Conservation (phyloP, 2,888 invertebrate species). For the Dasypogon diadema region DNA sequence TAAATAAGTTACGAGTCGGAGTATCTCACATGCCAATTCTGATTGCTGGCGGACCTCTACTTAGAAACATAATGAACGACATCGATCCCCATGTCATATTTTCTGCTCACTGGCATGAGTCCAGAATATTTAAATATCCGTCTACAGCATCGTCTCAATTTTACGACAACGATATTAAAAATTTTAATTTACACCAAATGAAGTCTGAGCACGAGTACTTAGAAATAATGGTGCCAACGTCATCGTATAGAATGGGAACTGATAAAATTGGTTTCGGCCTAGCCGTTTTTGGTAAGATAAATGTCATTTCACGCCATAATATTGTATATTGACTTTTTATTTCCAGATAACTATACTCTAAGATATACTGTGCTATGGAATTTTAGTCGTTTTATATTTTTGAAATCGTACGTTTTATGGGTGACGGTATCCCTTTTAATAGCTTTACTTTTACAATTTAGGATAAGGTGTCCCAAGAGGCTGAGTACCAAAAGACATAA, state of each 20-base stretch:
- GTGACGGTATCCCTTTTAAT: conserved; percentile 62
- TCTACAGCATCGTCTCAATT: conserved; percentile 61
- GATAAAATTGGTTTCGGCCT: conserved; percentile 87
- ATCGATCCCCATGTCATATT: conserved; percentile 78
- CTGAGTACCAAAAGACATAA: conserved; percentile 26
- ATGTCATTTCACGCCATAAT: neutral
- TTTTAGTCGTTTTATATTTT: conserved; percentile 64
- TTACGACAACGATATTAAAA: conserved; percentile 63
- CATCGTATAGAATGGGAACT: conserved; percentile 97
- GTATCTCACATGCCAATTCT: conserved; percentile 80
- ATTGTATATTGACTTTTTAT: too few species aligned
- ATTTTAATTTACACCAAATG: conserved; percentile 63
- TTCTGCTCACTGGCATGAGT: conserved; percentile 76
- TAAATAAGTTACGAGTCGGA: conserved; percentile 70
- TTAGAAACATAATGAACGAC: conserved; percentile 71
- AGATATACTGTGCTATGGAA: conserved; percentile 67
- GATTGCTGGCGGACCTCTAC: conserved; percentile 67
- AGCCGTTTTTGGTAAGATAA: conserved; percentile 78
- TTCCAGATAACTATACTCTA: conserved; percentile 59
- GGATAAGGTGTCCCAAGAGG: conserved; percentile 19
- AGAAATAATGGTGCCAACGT: conserved; percentile 93
- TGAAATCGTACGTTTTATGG: conserved; percentile 65
- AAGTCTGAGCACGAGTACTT: conserved; percentile 68
- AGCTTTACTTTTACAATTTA: conserved; percentile 53
- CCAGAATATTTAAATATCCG: conserved; percentile 66